Evolutionary conservation across 2,113 vertebrate species (phyloP).

Genomic region (Natator depressus): DNA sequence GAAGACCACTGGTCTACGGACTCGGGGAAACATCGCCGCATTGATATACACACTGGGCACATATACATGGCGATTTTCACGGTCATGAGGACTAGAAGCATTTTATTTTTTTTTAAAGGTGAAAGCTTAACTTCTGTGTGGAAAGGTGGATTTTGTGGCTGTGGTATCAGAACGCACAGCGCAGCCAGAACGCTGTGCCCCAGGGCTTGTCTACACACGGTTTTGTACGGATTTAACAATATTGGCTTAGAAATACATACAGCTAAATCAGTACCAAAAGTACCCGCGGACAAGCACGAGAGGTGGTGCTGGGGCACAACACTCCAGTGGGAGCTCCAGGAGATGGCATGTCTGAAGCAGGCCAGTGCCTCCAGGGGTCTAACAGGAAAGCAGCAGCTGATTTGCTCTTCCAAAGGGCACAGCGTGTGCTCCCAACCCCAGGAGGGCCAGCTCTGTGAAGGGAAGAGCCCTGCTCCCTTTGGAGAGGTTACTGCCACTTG

Average conservation of each 20-base stretch:
- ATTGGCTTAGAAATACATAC: not conserved
- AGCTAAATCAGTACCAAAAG: not conserved
- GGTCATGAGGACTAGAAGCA: not conserved
- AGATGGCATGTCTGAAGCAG: too few species aligned
- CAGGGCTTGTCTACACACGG: not conserved
- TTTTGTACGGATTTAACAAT: not conserved
- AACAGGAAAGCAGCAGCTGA: too few species aligned
- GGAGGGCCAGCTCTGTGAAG: not conserved
- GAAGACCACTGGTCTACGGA: not conserved
- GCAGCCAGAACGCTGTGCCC: not conserved
- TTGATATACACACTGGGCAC: not conserved
- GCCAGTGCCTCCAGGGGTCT: too few species aligned
- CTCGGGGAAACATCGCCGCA: not conserved
- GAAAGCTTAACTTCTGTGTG: rapidly evolving
- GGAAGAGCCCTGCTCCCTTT: not conserved
- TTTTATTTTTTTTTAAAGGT: not conserved
- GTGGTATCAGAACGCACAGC: not conserved
- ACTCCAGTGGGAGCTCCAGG: not conserved
- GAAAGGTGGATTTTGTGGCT: not conserved
- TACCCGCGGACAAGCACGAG: not conserved
- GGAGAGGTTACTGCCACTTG: not conserved
- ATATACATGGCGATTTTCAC: rapidly evolving
- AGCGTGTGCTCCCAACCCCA: rapidly evolving
- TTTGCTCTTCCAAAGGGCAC: not conserved
- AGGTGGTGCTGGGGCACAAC: not conserved